phyloP scores from a whole-genome alignment of 1,140 invertebrate genomes.

The Caenorhabditis remanei region DNA sequence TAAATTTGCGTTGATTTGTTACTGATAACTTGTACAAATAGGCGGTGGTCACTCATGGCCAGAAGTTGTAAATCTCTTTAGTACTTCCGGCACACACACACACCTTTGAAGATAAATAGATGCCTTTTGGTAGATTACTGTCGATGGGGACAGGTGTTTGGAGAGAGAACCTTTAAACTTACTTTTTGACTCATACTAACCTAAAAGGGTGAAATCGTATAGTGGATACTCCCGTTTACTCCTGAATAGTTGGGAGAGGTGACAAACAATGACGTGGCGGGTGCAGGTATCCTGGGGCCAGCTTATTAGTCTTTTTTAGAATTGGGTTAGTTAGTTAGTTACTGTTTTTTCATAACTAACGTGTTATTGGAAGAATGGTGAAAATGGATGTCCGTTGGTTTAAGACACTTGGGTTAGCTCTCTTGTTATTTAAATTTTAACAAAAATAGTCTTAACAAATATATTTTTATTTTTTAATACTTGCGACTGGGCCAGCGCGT shows the following conservation, averaged over 20 bases:
- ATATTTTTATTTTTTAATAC: no score
- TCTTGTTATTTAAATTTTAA: no score
- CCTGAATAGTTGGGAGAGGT: neutral
- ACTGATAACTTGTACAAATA: constrained; percentile 34
- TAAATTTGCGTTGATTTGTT: neutral
- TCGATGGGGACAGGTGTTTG: neutral
- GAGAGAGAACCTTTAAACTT: neutral
- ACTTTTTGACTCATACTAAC: constrained; percentile 4
- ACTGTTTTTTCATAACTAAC: no score
- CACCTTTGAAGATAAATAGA: constrained; percentile 20
- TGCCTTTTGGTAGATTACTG: neutral
- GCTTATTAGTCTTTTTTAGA: neutral
- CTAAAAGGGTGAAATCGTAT: constrained; percentile 5
- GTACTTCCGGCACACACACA: constrained; percentile 31
- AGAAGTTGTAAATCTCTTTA: constrained; percentile 30
- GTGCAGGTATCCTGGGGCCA: neutral
- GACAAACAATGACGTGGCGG: constrained; percentile 39
- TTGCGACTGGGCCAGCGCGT: no score
- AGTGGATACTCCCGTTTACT: neutral
- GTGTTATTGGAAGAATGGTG: no score
- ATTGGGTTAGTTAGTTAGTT: neutral
- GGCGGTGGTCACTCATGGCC: neutral
- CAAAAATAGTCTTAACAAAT: no score
- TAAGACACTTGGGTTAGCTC: no score
- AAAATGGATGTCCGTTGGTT: no score